phyloP scores from a whole-genome alignment of 2,797 vertebrate species.

The Strix occidentalis region DNA sequence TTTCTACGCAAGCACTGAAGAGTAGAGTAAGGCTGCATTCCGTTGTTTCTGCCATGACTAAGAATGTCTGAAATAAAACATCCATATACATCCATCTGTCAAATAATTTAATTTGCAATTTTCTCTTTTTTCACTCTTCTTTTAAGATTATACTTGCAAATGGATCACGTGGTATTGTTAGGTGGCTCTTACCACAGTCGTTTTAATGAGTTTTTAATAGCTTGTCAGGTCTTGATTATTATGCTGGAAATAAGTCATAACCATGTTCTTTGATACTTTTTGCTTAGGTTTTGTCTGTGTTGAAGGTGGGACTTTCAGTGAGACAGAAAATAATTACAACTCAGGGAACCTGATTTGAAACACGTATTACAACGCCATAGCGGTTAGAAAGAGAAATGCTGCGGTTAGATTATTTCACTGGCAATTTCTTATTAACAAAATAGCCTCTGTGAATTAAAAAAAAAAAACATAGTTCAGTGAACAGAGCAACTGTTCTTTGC shows the following conservation, averaged over 20 bases:
- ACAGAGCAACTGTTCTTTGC: too few relatives aligned
- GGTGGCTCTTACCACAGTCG: not conserved
- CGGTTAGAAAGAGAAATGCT: not conserved
- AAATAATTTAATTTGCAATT: not conserved
- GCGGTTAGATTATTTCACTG: not conserved
- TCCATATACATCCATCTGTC: not conserved
- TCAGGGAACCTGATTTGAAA: not conserved
- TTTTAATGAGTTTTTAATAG: conserved; percentile 12
- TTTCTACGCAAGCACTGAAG: not conserved
- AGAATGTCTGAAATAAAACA: not conserved
- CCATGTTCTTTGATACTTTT: not conserved
- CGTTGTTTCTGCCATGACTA: not conserved
- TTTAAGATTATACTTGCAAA: not conserved
- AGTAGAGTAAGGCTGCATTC: not conserved
- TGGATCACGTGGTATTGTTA: not conserved
- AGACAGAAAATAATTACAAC: not conserved
- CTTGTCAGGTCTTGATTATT: not conserved
- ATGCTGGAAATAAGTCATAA: not conserved
- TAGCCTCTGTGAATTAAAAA: not conserved
- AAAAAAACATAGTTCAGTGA: too few relatives aligned
- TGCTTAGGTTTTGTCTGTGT: not conserved
- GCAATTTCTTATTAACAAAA: not conserved
- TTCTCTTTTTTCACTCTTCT: not conserved
- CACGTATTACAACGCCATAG: not conserved
- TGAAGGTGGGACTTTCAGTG: not conserved